Conservation (phyloP, 2,888 invertebrate species). For the Atherix ibis region DNA sequence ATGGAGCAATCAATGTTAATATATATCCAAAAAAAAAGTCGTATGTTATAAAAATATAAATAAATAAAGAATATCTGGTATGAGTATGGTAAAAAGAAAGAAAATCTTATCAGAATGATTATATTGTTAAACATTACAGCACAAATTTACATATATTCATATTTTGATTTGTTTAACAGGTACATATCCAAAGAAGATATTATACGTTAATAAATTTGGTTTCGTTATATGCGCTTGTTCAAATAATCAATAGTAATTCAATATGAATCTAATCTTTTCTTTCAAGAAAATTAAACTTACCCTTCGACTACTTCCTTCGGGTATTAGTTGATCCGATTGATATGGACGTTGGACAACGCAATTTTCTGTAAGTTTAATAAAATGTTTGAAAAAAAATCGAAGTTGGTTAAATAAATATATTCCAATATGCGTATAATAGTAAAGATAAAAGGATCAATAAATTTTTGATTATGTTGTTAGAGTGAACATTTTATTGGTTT, state of each 20-base stretch:
- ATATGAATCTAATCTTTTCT: too few relatives aligned
- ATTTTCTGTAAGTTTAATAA: slow-evolving; percentile 51
- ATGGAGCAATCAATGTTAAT: too few relatives aligned
- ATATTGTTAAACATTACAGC: neutral
- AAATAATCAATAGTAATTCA: too few relatives aligned
- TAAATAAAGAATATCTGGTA: neutral
- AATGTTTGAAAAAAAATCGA: too few relatives aligned
- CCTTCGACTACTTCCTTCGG: slow-evolving; percentile 71
- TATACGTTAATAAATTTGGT: too few relatives aligned
- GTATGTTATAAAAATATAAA: neutral
- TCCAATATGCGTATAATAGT: too few relatives aligned
- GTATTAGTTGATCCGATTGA: slow-evolving; percentile 68
- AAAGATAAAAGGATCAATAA: too few relatives aligned
- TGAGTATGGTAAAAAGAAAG: too few relatives aligned
- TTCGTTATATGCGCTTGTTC: too few relatives aligned
- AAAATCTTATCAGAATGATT: neutral
- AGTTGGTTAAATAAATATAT: too few relatives aligned
- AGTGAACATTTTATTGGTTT: too few relatives aligned
- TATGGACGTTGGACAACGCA: slow-evolving; percentile 73
- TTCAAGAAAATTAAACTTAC: slow-evolving; percentile 42
- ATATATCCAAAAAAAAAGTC: neutral
- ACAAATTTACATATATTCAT: neutral
- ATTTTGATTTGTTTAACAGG: neutral
- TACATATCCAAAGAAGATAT: neutral
- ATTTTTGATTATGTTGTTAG: too few relatives aligned